phyloP scores from a whole-genome alignment of 2,113 vertebrate species.

The Abramis brama region DNA sequence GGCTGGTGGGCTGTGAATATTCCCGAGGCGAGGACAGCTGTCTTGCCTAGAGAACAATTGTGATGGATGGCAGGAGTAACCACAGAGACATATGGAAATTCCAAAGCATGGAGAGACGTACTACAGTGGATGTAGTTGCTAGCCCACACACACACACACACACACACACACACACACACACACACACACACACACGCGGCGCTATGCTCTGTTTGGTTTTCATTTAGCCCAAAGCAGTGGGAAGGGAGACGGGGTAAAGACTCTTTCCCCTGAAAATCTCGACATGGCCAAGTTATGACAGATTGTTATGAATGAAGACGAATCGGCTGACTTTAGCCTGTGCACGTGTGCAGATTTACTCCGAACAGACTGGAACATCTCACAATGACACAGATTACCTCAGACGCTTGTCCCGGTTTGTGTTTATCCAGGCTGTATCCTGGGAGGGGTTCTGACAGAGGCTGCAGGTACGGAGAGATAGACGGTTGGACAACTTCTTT shows the following conservation, averaged over 20 bases:
- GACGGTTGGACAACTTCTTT: neutral
- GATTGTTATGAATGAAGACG: conserved; percentile 18
- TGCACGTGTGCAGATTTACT: neutral
- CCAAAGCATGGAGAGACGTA: conserved; percentile 24
- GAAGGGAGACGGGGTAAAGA: conserved; percentile 42
- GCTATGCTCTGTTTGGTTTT: conserved; percentile 34
- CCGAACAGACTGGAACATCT: conserved; percentile 23
- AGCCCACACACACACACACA: neutral
- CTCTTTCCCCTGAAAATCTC: conserved; percentile 33
- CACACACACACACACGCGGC: conserved; percentile 7
- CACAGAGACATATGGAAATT: conserved; percentile 75
- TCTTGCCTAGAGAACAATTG: conserved; percentile 70
- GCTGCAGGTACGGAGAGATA: conserved; percentile 61
- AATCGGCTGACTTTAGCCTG: neutral
- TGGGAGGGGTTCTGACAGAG: conserved; percentile 58
- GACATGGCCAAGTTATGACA: conserved; percentile 44
- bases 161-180: neutral
- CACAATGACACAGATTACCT: conserved; percentile 49
- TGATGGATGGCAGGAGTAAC: conserved; percentile 74
- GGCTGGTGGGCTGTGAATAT: conserved; percentile 80
- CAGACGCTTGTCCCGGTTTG: conserved; percentile 57
- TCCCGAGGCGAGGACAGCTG: conserved; percentile 71
- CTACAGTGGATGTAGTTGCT: conserved; percentile 29
- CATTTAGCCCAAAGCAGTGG: conserved; percentile 33
- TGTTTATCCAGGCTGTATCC: conserved; percentile 53